These are phyloP conservation scores for Dione juno DNA, from an alignment of 2,888 invertebrate genomes.

Conservation along the genomic window DNA sequence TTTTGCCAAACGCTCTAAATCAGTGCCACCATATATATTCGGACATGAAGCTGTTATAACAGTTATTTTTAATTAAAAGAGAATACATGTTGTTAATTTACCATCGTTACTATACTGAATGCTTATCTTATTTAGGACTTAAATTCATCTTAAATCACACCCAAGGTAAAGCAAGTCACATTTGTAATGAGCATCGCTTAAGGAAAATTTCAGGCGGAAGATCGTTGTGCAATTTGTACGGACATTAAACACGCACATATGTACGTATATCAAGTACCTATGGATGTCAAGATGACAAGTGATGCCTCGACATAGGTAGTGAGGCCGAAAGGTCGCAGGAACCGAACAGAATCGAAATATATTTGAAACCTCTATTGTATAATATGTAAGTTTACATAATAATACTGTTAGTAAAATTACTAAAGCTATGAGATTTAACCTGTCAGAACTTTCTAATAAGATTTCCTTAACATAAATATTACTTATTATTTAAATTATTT, in stretches of 20 bases:
- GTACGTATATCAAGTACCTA: background rate
- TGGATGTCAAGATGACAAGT: background rate
- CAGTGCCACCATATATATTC: too few species aligned
- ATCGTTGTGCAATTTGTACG: background rate
- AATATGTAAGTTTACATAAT: background rate
- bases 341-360: background rate
- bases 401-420: background rate
- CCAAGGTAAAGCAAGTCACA: background rate
- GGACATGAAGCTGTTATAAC: too few species aligned
- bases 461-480: background rate
- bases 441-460: background rate
- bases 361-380: background rate
- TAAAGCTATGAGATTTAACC: background rate
- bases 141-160: background rate
- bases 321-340: background rate
- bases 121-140: background rate
- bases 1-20: too few species aligned
- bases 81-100: too few species aligned
- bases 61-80: too few species aligned
- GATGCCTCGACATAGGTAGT: background rate
- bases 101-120: background rate
- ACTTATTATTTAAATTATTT: background rate
- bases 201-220: background rate
- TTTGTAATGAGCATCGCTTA: background rate
- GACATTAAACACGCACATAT: background rate